Base-by-base conservation (phyloP, 2,888 invertebrate genomes). In the Tipula unca region DNA sequence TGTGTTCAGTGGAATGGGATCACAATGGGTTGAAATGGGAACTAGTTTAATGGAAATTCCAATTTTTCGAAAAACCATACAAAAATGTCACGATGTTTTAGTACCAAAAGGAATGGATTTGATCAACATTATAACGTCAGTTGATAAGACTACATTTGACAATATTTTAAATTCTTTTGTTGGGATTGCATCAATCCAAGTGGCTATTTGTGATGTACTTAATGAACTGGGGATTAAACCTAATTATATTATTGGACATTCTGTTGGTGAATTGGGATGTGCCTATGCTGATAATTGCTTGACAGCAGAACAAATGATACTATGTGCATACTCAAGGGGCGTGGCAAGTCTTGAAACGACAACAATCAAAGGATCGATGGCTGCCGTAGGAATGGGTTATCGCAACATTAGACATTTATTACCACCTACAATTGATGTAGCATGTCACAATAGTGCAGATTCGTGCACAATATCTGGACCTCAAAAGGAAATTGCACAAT, bases 271-370 rank as follows among this genome's bases (percentile, higher is more conserved):
- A 90, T 92, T 99, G 5, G 98, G 97, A 0, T 98, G 99, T 90
- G 98, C 96, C 0, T 99, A 99, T 91, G 98, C 97, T 1, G 99
- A 99, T 90, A 97, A 96, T 0, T 96, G 96, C 87, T 93, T 98
- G 87, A 96, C 97, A 0, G 94, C 95, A 0, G 96, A 97, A 88
- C 95, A 98, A 91, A 95, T 96, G 92, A 94, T 98, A 86, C 90
- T 97, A 8, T 93, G 95, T 0, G 95, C 97, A 0, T 97, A 97
- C 90, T 95, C 95, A 89, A 92, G 97, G 88, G 97, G 97, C 0
- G 91, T 93, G 86, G 95, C 95, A 1, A 95, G 95, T 32, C 89
- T 94, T 14, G 95, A 96, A 87, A 93, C 94, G 0, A 92, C 92
- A 1, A 92, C 95, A 88, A 94, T 95, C 87, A 92, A 91, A 86